Percentiles rank a stretch among this genome's conserved stretches.
Evolutionary conservation across 2,888 invertebrate species (phyloP).

Genomic region (Ectropis crepuscularia): DNA sequence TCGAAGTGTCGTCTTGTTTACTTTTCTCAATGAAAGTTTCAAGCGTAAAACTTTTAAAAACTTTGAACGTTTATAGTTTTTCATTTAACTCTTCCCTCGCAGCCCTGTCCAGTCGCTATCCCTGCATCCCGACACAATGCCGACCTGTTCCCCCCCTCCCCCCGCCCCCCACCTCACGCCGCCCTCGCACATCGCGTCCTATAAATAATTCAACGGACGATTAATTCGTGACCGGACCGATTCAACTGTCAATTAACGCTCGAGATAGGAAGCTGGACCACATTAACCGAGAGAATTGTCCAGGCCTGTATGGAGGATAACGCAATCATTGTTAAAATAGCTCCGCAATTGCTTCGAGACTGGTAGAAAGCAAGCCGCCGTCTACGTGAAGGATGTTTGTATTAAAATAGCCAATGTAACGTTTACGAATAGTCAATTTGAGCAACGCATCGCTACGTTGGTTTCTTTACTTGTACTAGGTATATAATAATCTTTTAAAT

Average conservation of each 20-base stretch:
- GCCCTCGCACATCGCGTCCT: constrained; percentile 64
- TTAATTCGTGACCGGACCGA: constrained; percentile 79
- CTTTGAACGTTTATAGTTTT: not conserved
- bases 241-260: constrained; percentile 81
- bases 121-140: constrained; percentile 77
- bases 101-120: constrained; percentile 64
- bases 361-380: no score
- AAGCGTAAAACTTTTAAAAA: not conserved
- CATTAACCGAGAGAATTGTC: constrained; percentile 24
- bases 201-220: constrained; percentile 80
- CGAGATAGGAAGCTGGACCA: constrained; percentile 40
- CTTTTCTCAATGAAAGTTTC: not conserved
- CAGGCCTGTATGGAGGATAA: constrained; percentile 2
- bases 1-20: no score
- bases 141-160: constrained; percentile 70
- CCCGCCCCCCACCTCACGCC: constrained; percentile 38
- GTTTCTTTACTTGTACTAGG: no score
- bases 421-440: no score
- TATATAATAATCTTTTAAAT: no score
- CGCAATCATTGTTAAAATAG: not conserved
- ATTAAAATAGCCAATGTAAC: no score
- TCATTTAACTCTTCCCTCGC: constrained; percentile 37
- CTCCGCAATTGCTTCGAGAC: not conserved
- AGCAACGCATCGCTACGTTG: no score
- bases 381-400: no score